A percentile compares a stretch with the other conserved stretches of the same genome.
Conservation (phyloP, 1,140 invertebrate species). For the Tetranychus urticae region DNA sequence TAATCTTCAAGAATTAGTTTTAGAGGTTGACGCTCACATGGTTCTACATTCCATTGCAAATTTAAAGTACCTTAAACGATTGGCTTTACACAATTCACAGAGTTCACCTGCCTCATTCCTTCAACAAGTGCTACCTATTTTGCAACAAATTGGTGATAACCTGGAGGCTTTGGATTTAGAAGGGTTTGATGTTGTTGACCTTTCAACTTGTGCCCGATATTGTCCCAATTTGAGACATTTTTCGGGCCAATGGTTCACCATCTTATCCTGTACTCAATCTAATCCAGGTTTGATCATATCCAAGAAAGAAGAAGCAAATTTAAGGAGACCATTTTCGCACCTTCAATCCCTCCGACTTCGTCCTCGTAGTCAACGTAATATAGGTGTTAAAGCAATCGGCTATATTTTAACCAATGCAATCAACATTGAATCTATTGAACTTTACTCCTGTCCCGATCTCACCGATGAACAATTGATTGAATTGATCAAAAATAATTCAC, state of each 20-base stretch:
- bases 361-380: slow-evolving; percentile 9
- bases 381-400: slow-evolving; percentile 7
- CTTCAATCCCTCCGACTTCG: slow-evolving; percentile 11
- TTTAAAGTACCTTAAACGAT: slow-evolving; percentile 2
- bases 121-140: slow-evolving; percentile 11
- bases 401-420: slow-evolving; percentile 8
- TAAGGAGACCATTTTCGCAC: slow-evolving; percentile 10
- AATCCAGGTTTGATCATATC: too few species aligned
- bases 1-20: slow-evolving; percentile 8
- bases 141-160: slow-evolving; percentile 9
- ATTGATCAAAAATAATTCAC: slow-evolving; percentile 10
- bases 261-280: slow-evolving; percentile 1
- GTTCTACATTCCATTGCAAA: slow-evolving; percentile 7
- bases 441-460: slow-evolving; percentile 13
- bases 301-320: not conserved
- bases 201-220: slow-evolving; percentile 8
- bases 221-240: slow-evolving; percentile 13
- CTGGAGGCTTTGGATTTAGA: slow-evolving; percentile 9
- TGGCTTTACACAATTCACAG: slow-evolving; percentile 12
- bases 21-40: slow-evolving; percentile 14
- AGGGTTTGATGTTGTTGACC: slow-evolving; percentile 13
- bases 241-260: slow-evolving; percentile 13
- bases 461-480: slow-evolving; percentile 7
- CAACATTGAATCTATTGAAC: slow-evolving; percentile 10
- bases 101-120: slow-evolving; percentile 8